Percentiles rank a stretch among this genome's conserved stretches.
Evolutionary conservation across 2,888 invertebrate genomes (phyloP).

Genomic region (Anoncus sp.): DNA sequence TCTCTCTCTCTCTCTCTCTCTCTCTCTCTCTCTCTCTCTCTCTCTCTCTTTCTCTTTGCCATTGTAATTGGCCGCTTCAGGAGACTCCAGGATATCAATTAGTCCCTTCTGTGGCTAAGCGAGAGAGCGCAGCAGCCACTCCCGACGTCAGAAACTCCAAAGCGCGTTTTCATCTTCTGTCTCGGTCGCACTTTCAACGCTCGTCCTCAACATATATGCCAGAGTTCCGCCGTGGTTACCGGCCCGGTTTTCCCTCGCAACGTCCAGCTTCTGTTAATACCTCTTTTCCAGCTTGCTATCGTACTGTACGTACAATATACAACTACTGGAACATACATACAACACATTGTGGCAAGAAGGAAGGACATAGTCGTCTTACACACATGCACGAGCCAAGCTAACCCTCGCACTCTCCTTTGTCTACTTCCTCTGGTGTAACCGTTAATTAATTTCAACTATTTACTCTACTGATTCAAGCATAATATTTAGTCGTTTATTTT

Average conservation of each 20-base stretch:
- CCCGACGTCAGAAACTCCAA: constrained; percentile 49
- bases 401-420: constrained; percentile 17
- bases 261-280: constrained; percentile 45
- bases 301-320: constrained; percentile 6
- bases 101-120: constrained; percentile 61
- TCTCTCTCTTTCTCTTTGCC: constrained; percentile 42
- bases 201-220: constrained; percentile 35
- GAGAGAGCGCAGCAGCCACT: constrained; percentile 42
- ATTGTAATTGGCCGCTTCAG: constrained; percentile 60
- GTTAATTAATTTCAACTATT: constrained; percentile 76
- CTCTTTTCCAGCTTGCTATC: constrained; percentile 46
- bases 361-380: constrained; percentile 17
- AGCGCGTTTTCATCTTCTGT: constrained; percentile 49
- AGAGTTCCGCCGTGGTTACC: constrained; percentile 40
- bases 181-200: constrained; percentile 31
- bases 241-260: constrained; percentile 32
- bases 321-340: constrained; percentile 9
- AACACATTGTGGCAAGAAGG: background rate
- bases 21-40: constrained; percentile 19
- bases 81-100: constrained; percentile 63
- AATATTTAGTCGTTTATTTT: constrained; percentile 74
- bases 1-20: background rate
- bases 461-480: constrained; percentile 74
- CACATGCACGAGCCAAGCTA: constrained; percentile 7
- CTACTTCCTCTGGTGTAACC: constrained; percentile 46